Base-by-base conservation (phyloP, 2,888 invertebrate genomes). In the Agonopterix heracliana region DNA sequence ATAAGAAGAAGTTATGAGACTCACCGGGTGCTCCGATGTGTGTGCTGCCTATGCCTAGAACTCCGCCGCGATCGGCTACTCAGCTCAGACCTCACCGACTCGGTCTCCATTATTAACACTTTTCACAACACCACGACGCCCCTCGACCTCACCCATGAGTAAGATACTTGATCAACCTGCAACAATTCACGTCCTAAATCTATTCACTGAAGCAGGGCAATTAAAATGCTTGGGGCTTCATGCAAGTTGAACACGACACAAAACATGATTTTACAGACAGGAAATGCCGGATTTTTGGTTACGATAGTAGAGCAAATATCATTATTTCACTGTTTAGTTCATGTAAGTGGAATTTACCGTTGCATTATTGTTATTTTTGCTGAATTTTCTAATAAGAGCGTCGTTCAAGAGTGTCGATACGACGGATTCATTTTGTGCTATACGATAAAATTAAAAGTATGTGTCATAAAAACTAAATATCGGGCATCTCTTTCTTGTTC, bases 81-180 rank as follows among this genome's bases (percentile, higher is more conserved):
- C 72, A 96, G 92, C 87, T 97, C 97, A 49, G 97, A 97, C 76
- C 96, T 93, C 68, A 97, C 94, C 66, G 97, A 97, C 90, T 97
- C 97, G 68, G 96, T 96, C 91, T 97, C 97, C 96, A 96, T 96
- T 79, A 87, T 80, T 63, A 50, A 55, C 65, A 51, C 55, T 56
- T 62, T 61, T 64, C 61, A 56, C 52, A 60, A 52, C 46, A 60
- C 53, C 45, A 58, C 56, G 50, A 54, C 55, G 53, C 55, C 59
- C 66, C 57, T 56, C 54, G 60, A 50, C 52, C 64, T 74, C 73
- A 81, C 61, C 86, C 86, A 83, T 85, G 69, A 65, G 79, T 70
- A 67, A 64, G 64, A 61, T 61, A 67, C 62, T 66, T 61, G 57
- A 57, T 59, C 60, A 64, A 63, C 72, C 78, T 74, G 67, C 63